Evolutionary conservation across 2,797 vertebrate species (phyloP), one percentile per base, ranked within the genome.

Genomic region (Platalea minor): DNA sequence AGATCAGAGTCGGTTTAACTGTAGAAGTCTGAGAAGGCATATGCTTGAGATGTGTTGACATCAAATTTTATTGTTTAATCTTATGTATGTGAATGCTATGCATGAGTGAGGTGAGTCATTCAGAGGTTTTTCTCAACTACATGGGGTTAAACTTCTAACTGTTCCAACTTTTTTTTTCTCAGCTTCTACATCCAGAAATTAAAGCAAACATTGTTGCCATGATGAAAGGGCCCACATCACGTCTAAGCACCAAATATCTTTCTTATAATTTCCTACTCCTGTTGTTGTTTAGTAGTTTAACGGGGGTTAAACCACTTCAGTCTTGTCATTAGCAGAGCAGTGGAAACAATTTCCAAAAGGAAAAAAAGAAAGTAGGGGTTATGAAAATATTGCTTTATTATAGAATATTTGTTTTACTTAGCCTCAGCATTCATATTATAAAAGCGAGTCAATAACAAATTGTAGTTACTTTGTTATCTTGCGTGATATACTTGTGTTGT

Each of bases 401-500:
- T 4, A 68, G 54, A 63, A n/a, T 70, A 15, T 28, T 67, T 69
- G n/a, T 77, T 82, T 82, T 78, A 24, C 28, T 87, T 73, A 20
- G 18, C 9, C 13, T 91, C 29, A 31, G 1, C 80, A 37, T 20
- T 76, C 8, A 3, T 76, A 11, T 48, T 50, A 7, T 4, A 61
- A 60, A 80, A 65, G 33, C 28, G 17, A 83, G 56, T 76, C n/a
- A 63, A 7, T 85, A 68, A 14, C 73, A 51, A 80, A 9, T 26
- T 84, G 33, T 35, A 24, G 33, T 37, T 74, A 6, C n/a, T 54
- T 76, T 68, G 37, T 53, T 23, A 31, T 45, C 41, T 70, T 83
- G 48, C 23, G 4, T 5, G 41, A n/a, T 57, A 2, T 15, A 7
- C 26, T 43, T 3, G 0, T 75, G 45, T 76, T 0, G 0, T 18